A percentile compares a stretch with the other conserved stretches of the same genome.
These are phyloP conservation scores for Plotosus lineatus DNA, from an alignment of 2,113 vertebrate species.

Conservation along the genomic window DNA sequence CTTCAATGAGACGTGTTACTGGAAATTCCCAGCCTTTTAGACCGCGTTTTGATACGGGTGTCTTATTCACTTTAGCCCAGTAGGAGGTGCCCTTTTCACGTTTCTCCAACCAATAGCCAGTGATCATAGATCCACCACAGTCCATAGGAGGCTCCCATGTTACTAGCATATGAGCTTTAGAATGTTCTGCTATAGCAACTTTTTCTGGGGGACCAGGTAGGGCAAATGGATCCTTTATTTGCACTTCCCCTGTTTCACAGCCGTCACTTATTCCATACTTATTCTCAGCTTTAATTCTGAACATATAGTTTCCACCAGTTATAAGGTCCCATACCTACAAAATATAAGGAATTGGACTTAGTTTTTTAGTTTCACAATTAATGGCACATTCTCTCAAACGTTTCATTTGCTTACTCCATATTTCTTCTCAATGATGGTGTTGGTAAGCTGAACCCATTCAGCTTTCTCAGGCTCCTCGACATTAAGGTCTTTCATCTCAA, in stretches of 20 bases:
- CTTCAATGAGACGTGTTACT: slow-evolving; percentile 87
- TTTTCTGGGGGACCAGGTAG: slow-evolving; percentile 94
- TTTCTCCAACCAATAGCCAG: slow-evolving; percentile 96
- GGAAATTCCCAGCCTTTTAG: slow-evolving; percentile 85
- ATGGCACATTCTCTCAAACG: background rate
- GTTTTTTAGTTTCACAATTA: background rate
- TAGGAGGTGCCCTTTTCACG: slow-evolving; percentile 86
- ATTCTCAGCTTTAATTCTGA: slow-evolving; percentile 89
- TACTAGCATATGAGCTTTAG: slow-evolving; percentile 87
- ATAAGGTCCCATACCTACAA: slow-evolving; percentile 89
- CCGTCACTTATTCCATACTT: slow-evolving; percentile 92
- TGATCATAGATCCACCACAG: slow-evolving; percentile 86
- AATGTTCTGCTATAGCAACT: slow-evolving; percentile 81
- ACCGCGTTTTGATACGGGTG: slow-evolving; percentile 85
- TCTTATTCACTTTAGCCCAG: slow-evolving; percentile 90
- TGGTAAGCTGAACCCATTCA: slow-evolving; percentile 90
- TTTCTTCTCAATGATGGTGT: slow-evolving; percentile 83
- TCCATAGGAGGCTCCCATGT: slow-evolving; percentile 91
- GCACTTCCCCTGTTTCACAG: slow-evolving; percentile 85
- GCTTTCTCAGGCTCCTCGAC: slow-evolving; percentile 69
- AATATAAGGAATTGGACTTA: slow-evolving; percentile 37
- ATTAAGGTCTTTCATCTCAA: slow-evolving; percentile 82
- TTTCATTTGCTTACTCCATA: slow-evolving; percentile 76
- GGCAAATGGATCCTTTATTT: slow-evolving; percentile 88
- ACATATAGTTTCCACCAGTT: slow-evolving; percentile 86